Evolutionary conservation across 2,888 invertebrate species (phyloP), one percentile per base, ranked within the genome.

Genomic region (Tenthredo notha): DNA sequence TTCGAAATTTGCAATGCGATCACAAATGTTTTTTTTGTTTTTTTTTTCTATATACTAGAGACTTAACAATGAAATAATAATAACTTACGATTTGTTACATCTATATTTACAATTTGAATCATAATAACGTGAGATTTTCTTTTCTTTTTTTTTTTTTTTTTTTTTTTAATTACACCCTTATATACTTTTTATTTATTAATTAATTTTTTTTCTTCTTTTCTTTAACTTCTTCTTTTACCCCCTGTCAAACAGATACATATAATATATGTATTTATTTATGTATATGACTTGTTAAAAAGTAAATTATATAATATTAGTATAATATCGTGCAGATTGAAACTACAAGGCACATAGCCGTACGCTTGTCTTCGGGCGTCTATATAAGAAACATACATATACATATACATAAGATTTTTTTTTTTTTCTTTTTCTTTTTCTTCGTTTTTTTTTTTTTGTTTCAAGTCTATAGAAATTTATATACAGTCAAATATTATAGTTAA

Each of bases 1-100:
- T 89, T 90, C 67, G 86, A 86, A 88, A 86, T 86, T 87, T 88
- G 75, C 86, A 87, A 87, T 88, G 86, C 87, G 86, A 89, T 89
- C 88, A 88, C 86, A 88, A 89, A 87, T 87, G 85, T 75, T 85
- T 84, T 82, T 37, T 70, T 33, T 21, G 80, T 40, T 54, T 87
- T 85, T 58, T 43, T 33, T 33, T 15, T 29, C 18, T 15, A 43
- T 61, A 67, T 70, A 65, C 29, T 54, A 83, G 25, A 43, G n/a
- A 25, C 37, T 37, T 80, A 80, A 80, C 40, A 61, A 80, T 80
- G 33, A 67, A 78, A 78, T 29, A 67, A 83, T 82, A 29, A 80
- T 61, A 82, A 82, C 82, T 82, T 82, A 82, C 82, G 82, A 82
- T 82, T 82, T 82, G 82, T 82, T 82, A 82, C 82, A 67, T 82